Percentiles rank a stretch among this genome's conserved stretches.
These are phyloP conservation scores for Scaeva pyrastri DNA, from an alignment of 2,888 invertebrate species.

Conservation along the genomic window DNA sequence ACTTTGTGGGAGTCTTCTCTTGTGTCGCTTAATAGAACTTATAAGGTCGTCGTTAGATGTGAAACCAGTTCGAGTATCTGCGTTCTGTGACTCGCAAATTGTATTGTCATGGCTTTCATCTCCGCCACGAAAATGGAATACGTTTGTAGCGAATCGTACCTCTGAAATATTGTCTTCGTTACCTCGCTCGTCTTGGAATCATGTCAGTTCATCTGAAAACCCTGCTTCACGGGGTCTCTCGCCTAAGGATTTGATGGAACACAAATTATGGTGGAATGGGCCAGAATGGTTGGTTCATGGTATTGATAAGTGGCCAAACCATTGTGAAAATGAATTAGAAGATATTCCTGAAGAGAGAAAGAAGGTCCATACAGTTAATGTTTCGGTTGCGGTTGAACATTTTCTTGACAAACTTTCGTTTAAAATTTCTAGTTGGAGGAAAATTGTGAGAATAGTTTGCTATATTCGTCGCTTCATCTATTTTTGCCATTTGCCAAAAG, in stretches of 20 bases:
- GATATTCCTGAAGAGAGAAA: slow-evolving; percentile 32
- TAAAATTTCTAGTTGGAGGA: neutral
- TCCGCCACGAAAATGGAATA: slow-evolving; percentile 22
- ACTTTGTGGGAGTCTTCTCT: no score
- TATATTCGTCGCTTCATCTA: slow-evolving; percentile 3
- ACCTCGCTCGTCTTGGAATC: neutral
- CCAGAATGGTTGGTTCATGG: slow-evolving; percentile 25
- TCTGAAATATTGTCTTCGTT: slow-evolving; percentile 25
- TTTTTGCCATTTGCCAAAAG: slow-evolving; percentile 12
- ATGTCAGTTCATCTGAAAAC: neutral
- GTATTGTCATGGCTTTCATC: neutral
- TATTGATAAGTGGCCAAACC: slow-evolving; percentile 3
- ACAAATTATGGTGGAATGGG: slow-evolving; percentile 35
- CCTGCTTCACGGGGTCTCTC: slow-evolving; percentile 20
- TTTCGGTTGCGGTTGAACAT: neutral
- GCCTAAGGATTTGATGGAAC: slow-evolving; percentile 20
- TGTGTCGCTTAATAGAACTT: no score
- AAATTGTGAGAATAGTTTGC: neutral
- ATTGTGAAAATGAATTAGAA: neutral
- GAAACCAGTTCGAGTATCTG: no score
- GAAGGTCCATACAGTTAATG: neutral
- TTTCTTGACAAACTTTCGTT: neutral
- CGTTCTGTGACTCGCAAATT: neutral
- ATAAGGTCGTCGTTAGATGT: no score
- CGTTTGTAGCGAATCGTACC: slow-evolving; percentile 23